Evolutionary conservation across 2,797 vertebrate species (phyloP), one percentile per base, ranked within the genome.

Genomic region (Sphenodon punctatus): DNA sequence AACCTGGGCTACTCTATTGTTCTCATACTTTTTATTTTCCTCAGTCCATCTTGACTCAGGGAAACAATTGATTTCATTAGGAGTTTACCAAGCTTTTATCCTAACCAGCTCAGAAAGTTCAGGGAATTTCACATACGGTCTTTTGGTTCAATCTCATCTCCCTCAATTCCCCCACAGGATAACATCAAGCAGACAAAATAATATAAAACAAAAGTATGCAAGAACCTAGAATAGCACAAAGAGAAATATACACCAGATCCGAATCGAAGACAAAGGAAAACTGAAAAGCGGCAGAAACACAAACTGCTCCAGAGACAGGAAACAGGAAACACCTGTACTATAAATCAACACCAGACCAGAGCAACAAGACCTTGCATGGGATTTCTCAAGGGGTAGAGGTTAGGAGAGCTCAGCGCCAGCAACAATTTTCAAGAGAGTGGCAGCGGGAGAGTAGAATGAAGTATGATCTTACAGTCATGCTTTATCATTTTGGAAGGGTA

Each of bases 291-390:
- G 9, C 34, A 76, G 15, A 42, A 34, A 49, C 2, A 27, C 7
- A 49, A 49, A 23, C 3, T 27, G 7, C 22, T 51, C 15, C 59
- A 66, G 67, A 30, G 4, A 43, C 3, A 38, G 5, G 15, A 71
- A 30, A 23, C 4, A 12, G 61, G 65, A 59, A 70, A 46, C 9
- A 53, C 4, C 5, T 55, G 30, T 25, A 63, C 48, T 25, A 7
- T 0, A 8, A 30, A 36, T 32, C 49, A 72, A 3, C 3, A 16
- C 7, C 5, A 19, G 10, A 17, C 5, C 11, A 63, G n/a, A 2
- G 36, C 34, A 3, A 0, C 3, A 13, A 67, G 16, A 34, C 65
- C n/a, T 46, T 75, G 61, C 14, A 48, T 20, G 8, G 25, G 4
- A 10, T 48, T 60, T 60, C 65, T 49, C 45, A 43, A 27, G 30